Percentiles rank a stretch among this genome's conserved stretches.
Conservation (phyloP, 1,140 invertebrate species). For the Euwallacea fornicatus region DNA sequence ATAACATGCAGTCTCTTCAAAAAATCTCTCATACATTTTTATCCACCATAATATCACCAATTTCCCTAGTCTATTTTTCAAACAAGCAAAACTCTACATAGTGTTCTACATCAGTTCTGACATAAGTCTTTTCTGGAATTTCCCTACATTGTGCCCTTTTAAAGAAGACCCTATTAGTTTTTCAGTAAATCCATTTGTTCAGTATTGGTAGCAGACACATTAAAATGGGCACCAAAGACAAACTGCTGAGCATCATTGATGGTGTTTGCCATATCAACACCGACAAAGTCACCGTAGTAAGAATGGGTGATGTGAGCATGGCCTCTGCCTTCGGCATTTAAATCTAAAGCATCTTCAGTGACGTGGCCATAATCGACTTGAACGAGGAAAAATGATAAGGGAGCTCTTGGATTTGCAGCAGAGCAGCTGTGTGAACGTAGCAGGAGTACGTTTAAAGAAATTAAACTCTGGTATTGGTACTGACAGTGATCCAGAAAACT, state of each 20-base stretch:
- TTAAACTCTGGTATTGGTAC: conserved; percentile 73
- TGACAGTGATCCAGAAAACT: conserved; percentile 75
- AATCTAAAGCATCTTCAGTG: conserved; percentile 76
- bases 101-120: too few relatives aligned
- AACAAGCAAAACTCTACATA: too few relatives aligned
- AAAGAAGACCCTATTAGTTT: too few relatives aligned
- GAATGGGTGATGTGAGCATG: conserved; percentile 90
- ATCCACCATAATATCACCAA: too few relatives aligned
- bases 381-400: conserved; percentile 80
- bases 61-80: too few relatives aligned
- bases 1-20: too few relatives aligned
- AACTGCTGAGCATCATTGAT: conserved; percentile 15
- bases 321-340: conserved; percentile 86
- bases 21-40: too few relatives aligned
- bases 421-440: conserved; percentile 80
- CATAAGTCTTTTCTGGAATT: too few relatives aligned
- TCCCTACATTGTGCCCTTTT: too few relatives aligned
- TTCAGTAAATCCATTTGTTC: too few relatives aligned
- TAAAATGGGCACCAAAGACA: conserved; percentile 25
- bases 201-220: not conserved
- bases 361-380: conserved; percentile 80
- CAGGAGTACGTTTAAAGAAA: conserved; percentile 79
- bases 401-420: conserved; percentile 80
- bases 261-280: conserved; percentile 13
- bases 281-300: conserved; percentile 83